Base-by-base conservation (phyloP, 1,140 invertebrate genomes). In the Achatina immaculata region DNA sequence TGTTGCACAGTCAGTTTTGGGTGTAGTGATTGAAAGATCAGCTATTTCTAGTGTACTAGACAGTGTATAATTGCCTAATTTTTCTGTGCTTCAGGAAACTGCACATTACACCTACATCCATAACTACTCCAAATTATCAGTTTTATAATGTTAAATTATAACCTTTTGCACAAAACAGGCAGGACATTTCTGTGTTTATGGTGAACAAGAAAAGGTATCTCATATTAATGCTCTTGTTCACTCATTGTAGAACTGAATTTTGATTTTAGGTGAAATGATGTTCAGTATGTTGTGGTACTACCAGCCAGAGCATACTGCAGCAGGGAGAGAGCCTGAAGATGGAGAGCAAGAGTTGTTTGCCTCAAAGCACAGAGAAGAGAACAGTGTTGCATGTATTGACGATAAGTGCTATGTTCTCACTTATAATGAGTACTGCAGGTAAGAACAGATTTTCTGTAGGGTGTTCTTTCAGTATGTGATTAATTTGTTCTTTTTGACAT, bases 361-460 rank as follows among this genome's bases (percentile, higher is more conserved):
- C 38, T 98, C 97, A 1, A 94, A 96, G 77, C 97, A 99, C 92
- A 94, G 95, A 73, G 97, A 98, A 92, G 95, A 95, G 80, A 98
- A 97, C 91, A 97, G 96, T 87, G 97, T 99, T 38, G 97, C 97
- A 73, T 99, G 97, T 90, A 98, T 99, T 86, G 97, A 99, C 91
- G 97, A 99, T 92, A 98, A 97, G 91, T 98, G 97, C 92, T 98
- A 96, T 91, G 97, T 99, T 81, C 94, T 99, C 81, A 98, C 97
- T 16, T 98, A 95, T 90, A 97, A 97, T 92, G 97, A 99, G 92
- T 99, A 98, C 90, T 98, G 97, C 94, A 95, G 98, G 96, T 99
- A 85, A 51, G 75, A n/a, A n/a, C n/a, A 48, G 36, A 31, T n/a
- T 7, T 43, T 7, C 65, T 65, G 28, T 75, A 14, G 11, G 38